Conservation (phyloP, 2,888 invertebrate species). For the Orchesellides sinensis region DNA sequence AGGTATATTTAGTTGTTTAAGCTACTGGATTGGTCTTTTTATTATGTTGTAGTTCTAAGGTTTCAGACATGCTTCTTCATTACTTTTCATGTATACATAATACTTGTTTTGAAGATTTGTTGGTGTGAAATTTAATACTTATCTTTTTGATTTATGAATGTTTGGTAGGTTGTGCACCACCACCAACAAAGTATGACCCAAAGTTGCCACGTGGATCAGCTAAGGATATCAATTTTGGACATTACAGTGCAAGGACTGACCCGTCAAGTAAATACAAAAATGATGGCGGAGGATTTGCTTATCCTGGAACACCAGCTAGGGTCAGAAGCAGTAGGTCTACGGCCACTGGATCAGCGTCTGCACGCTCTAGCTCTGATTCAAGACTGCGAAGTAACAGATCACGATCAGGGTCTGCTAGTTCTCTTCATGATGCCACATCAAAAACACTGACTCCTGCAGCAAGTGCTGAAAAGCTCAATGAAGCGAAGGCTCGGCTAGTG, state of each 20-base stretch:
- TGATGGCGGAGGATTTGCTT: constrained; percentile 13
- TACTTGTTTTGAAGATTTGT: not conserved
- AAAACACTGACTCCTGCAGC: no score
- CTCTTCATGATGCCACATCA: not conserved
- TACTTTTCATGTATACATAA: no score
- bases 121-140: not conserved
- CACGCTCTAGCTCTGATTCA: constrained; percentile 16
- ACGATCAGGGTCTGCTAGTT: not conserved
- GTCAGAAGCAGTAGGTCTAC: not conserved
- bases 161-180: constrained; percentile 29
- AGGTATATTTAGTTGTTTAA: not conserved
- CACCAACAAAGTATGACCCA: constrained; percentile 33
- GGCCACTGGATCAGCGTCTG: not conserved
- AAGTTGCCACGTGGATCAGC: not conserved
- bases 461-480: no score
- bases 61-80: no score
- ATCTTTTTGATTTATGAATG: not conserved
- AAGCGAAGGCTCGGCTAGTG: no score
- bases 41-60: no score
- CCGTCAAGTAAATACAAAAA: not conserved
- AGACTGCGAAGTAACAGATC: constrained; percentile 1
- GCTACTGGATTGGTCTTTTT: no score
- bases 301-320: not conserved
- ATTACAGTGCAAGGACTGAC: not conserved
- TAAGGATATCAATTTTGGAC: constrained; percentile 15